Evolutionary conservation across 2,797 vertebrate species (phyloP), one percentile per base, ranked within the genome.

Genomic region (Xiphophorus birchmanni): DNA sequence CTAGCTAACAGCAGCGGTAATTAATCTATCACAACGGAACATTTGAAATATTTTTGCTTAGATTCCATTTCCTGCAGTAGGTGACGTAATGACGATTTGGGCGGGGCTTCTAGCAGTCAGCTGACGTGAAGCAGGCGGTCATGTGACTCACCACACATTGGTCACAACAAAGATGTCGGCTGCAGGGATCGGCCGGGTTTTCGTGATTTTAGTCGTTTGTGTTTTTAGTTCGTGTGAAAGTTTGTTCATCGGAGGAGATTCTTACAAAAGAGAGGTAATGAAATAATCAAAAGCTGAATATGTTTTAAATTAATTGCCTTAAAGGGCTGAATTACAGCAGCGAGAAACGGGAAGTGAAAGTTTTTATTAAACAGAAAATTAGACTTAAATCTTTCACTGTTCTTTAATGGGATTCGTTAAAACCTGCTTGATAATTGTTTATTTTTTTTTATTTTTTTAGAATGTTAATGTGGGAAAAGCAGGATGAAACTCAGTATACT

Each of bases 101-200:
- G 80, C 80, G 75, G n/a, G 21, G 37, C 37, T 75, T 10, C 12
- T 0, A 0, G 2, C 0, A 10, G 18, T 86, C 91, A 90, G 80
- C 83, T 91, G 90, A 90, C 74, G 29, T 42, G 42, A 56, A 40
- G 3, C 0, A 1, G 0, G 0, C 0, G 8, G 42, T 92, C 93
- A 93, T 76, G 89, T 93, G 92, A 93, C 65, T 44, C 10, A 2
- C 11, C 7, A 4, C 50, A 26, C 13, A 0, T 42, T 45, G 1
- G 32, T 73, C 11, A 85, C 67, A 93, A 88, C 89, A 90, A 86
- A 80, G 65, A 94, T 86, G 90, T 89, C 87, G 84, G 63, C 82
- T 1, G 37, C 40, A 11, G 8, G 1, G 2, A 8, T 11, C 21
- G 0, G 48, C 4, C 9, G 74, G 35, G 9, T 35, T 37, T 37